Percentiles rank a stretch among this genome's conserved stretches.
Conservation (phyloP, 2,797 vertebrate genomes). For the Ataeniobius toweri region DNA sequence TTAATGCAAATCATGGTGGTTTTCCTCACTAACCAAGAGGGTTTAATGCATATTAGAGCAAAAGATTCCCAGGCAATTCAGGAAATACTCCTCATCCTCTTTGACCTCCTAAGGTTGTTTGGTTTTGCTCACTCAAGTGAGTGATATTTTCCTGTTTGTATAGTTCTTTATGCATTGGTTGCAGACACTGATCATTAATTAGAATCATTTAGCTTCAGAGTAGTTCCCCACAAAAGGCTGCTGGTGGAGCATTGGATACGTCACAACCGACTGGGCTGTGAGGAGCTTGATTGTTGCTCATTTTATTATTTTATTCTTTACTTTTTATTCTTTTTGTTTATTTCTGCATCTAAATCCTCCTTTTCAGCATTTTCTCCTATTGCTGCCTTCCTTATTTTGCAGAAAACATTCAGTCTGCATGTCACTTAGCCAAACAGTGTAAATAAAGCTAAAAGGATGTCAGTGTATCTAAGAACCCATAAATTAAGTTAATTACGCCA, state of each 20-base stretch:
- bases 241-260: neutral
- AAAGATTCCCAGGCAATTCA: neutral
- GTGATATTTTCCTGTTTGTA: neutral
- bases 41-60: neutral
- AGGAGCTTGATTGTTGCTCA: neutral
- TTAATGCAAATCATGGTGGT: neutral
- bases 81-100: neutral
- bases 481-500: constrained; percentile 9
- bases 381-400: neutral
- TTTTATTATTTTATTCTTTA: neutral
- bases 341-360: neutral
- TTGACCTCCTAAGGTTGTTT: neutral
- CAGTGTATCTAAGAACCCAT: neutral
- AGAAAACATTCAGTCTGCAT: neutral
- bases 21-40: neutral
- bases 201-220: neutral
- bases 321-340: neutral
- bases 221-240: neutral
- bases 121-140: neutral
- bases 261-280: neutral
- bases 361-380: neutral
- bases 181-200: neutral
- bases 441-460: neutral
- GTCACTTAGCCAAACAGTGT: constrained; percentile 1
- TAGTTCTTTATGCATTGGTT: neutral